Evolutionary conservation across 2,113 vertebrate genomes (phyloP).

Genomic region (Ceyx margarethae): DNA sequence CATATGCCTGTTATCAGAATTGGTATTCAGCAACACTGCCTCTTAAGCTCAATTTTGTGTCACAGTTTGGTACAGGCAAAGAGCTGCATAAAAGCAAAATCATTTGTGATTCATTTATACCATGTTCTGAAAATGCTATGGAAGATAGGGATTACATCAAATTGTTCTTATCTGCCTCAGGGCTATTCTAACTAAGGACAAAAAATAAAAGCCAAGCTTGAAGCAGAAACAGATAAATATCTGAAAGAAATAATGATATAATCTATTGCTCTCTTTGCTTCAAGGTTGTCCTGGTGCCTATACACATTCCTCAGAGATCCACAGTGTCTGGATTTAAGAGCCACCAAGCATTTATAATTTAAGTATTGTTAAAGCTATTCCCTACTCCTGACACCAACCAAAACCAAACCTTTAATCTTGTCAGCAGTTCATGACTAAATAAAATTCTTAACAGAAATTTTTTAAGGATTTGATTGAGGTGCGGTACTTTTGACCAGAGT

Average conservation of each 20-base stretch:
- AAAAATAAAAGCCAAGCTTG: neutral
- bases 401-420: constrained; percentile 10
- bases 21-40: neutral
- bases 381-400: neutral
- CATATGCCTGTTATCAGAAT: neutral
- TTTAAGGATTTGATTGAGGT: neutral
- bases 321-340: constrained; percentile 1
- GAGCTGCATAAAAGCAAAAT: neutral
- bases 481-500: neutral
- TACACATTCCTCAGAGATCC: constrained; percentile 12
- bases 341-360: constrained; percentile 4
- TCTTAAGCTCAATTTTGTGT: neutral
- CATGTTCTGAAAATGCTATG: neutral
- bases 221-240: constrained; percentile 29
- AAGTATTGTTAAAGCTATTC: constrained; percentile 15
- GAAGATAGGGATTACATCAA: constrained; percentile 30
- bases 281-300: constrained; percentile 36
- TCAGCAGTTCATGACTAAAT: constrained; percentile 5
- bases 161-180: neutral
- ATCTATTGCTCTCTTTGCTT: constrained; percentile 21
- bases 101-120: constrained; percentile 31
- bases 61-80: neutral
- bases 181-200: constrained; percentile 37
- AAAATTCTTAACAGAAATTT: neutral
- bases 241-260: constrained; percentile 42